Conservation (phyloP, 2,888 invertebrate species). For the Mesorhabditis belari region DNA sequence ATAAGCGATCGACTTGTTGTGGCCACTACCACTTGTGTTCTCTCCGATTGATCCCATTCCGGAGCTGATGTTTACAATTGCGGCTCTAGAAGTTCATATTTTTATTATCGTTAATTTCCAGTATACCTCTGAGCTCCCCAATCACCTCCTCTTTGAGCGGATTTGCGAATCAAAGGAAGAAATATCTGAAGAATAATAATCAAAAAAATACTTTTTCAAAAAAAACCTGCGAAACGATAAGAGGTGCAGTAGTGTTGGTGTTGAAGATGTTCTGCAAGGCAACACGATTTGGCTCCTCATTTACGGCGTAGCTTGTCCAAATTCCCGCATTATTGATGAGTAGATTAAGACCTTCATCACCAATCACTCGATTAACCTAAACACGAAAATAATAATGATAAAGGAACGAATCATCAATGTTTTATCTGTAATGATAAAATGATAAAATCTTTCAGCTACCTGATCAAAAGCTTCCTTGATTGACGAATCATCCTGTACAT, state of each 20-base stretch:
- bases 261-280: not conserved
- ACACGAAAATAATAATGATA: too few species aligned
- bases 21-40: constrained; percentile 1
- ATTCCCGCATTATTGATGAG: constrained; percentile 1
- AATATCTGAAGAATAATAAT: not conserved
- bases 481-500: not conserved
- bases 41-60: constrained; percentile 3
- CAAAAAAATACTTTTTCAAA: too few species aligned
- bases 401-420: too few species aligned
- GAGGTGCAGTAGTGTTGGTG: not conserved
- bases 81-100: too few species aligned
- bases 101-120: too few species aligned
- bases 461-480: not conserved
- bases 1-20: not conserved
- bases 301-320: not conserved
- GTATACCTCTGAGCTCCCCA: not conserved
- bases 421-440: too few species aligned
- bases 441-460: too few species aligned
- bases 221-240: not conserved
- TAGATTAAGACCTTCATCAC: not conserved
- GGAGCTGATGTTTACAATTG: constrained; percentile 7
- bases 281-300: not conserved
- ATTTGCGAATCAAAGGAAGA: not conserved
- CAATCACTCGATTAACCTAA: too few species aligned
- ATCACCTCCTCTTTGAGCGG: not conserved